Conservation (phyloP, 2,888 invertebrate species). For the Helleia helle region DNA sequence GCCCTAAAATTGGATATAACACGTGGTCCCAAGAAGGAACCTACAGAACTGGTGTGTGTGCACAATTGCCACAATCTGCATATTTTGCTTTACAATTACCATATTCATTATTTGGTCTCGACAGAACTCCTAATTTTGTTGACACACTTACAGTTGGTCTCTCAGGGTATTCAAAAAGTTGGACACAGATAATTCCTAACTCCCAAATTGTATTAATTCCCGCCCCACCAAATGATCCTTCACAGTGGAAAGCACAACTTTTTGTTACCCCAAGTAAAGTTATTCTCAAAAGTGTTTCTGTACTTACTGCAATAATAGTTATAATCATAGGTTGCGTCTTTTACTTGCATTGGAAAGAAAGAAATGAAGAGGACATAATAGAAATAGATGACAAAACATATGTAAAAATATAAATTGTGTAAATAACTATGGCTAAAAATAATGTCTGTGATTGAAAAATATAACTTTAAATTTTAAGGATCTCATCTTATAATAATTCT, state of each 20-base stretch:
- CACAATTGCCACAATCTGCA: constrained; percentile 93
- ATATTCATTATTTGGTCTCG: constrained; percentile 97
- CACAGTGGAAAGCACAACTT: constrained; percentile 90
- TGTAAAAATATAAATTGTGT: constrained; percentile 54
- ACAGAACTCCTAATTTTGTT: constrained; percentile 97
- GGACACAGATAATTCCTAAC: constrained; percentile 97
- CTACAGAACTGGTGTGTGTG: constrained; percentile 84
- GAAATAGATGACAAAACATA: constrained; percentile 63
- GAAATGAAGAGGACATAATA: constrained; percentile 62
- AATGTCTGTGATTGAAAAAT: not conserved
- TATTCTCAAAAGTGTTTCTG: constrained; percentile 92
- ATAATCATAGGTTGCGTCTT: constrained; percentile 89
- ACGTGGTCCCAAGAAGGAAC: constrained; percentile 93
- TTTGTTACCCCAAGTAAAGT: constrained; percentile 96
- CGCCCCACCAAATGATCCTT: constrained; percentile 82
- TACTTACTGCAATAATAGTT: constrained; percentile 88
- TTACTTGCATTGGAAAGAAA: constrained; percentile 92
- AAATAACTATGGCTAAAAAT: too few species aligned
- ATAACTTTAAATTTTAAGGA: too few species aligned
- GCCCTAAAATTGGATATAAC: constrained; percentile 89
- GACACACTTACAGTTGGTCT: constrained; percentile 89
- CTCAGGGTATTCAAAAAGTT: constrained; percentile 80
- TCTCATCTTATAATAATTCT: too few species aligned
- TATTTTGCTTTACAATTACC: constrained; percentile 95
- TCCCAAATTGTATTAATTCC: constrained; percentile 98